Conservation (phyloP, 2,888 invertebrate genomes). For the Darwinula stevensoni region DNA sequence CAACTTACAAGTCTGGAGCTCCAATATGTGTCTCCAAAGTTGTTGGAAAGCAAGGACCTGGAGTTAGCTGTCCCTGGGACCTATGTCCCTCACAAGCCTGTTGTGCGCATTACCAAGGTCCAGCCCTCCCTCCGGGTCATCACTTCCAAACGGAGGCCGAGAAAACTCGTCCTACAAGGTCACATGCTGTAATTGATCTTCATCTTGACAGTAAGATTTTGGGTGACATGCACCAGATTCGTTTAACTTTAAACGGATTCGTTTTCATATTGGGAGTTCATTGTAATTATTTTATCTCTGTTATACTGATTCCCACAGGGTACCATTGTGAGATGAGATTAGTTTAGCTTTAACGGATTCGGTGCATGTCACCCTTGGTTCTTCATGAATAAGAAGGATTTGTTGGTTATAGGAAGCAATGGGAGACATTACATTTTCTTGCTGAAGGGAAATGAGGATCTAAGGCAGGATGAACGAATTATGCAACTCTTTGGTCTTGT, state of each 20-base stretch:
- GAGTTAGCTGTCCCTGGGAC: constrained; percentile 94
- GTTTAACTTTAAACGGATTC: no score
- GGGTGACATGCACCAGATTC: no score
- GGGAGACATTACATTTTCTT: constrained; percentile 96
- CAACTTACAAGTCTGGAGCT: constrained; percentile 63
- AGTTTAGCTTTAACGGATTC: no score
- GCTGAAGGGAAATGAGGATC: constrained; percentile 93
- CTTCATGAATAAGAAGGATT: no score
- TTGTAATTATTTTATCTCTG: no score
- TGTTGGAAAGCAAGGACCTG: constrained; percentile 60
- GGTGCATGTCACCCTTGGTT: no score
- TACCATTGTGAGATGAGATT: no score
- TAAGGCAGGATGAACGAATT: constrained; percentile 91
- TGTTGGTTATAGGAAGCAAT: constrained; percentile 82
- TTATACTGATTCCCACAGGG: no score
- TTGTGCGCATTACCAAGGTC: constrained; percentile 64
- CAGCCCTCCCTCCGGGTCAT: constrained; percentile 80
- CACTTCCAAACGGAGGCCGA: constrained; percentile 86
- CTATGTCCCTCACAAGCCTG: constrained; percentile 67
- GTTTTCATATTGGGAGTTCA: no score
- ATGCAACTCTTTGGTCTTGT: constrained; percentile 94
- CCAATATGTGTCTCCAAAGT: constrained; percentile 24
- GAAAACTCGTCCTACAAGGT: constrained; percentile 64
- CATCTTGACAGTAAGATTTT: no score
- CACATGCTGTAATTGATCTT: no score